Conservation (phyloP, 2,888 invertebrate genomes). For the Synergus umbraculus region DNA sequence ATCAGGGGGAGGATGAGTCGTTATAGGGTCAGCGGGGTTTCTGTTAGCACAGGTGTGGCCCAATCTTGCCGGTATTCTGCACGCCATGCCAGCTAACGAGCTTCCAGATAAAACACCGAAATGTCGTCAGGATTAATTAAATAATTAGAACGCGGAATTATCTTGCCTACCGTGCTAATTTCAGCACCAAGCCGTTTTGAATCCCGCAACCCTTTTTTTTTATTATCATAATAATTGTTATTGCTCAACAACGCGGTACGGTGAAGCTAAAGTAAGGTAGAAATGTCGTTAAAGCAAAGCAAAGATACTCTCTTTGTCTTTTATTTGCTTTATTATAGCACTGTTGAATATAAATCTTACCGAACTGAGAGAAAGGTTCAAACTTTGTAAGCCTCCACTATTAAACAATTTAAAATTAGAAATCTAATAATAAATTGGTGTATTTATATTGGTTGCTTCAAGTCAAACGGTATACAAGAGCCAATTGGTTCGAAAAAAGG, state of each 20-base stretch:
- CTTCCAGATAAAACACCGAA: constrained; percentile 71
- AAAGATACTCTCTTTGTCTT: not conserved
- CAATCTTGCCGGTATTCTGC: not conserved
- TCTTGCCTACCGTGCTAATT: constrained; percentile 35
- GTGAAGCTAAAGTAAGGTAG: not conserved
- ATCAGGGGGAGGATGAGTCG: not conserved
- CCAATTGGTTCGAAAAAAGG: not conserved
- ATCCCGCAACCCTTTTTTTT: constrained; percentile 21
- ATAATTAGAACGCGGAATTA: constrained; percentile 68
- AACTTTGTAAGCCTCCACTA: no score
- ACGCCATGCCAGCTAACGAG: constrained; percentile 66
- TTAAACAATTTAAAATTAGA: no score
- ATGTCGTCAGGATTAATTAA: constrained; percentile 71
- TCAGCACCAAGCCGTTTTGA: constrained; percentile 26
- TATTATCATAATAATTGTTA: constrained; percentile 20
- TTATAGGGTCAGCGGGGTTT: constrained; percentile 18
- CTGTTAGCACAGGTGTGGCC: constrained; percentile 33
- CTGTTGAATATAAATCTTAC: no score
- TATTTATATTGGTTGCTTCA: no score
- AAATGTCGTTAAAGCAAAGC: not conserved
- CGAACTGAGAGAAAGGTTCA: no score
- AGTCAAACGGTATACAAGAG: not conserved
- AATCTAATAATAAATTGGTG: no score
- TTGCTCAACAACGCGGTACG: not conserved
- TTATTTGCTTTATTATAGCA: no score